Conservation (phyloP, 2,113 vertebrate species). For the Bubo scandiacus region DNA sequence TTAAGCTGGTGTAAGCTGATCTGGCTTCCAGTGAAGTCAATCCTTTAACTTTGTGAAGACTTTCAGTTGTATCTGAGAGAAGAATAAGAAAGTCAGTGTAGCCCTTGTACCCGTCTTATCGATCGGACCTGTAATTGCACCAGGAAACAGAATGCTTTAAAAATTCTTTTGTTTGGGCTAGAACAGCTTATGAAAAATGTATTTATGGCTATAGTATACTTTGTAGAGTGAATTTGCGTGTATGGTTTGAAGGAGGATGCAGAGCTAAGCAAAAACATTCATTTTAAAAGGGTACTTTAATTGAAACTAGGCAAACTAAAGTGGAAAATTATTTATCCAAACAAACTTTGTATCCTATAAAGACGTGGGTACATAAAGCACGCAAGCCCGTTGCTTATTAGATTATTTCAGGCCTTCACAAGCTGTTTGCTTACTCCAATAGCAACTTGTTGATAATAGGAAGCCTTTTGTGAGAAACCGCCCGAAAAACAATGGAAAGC, state of each 20-base stretch:
- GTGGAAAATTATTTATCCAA: slow-evolving; percentile 42
- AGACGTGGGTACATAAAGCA: slow-evolving; percentile 36
- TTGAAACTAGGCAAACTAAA: background rate
- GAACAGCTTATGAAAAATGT: background rate
- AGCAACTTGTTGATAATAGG: slow-evolving; percentile 81
- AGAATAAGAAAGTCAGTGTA: slow-evolving; percentile 5
- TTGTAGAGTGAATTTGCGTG: background rate
- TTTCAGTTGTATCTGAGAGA: slow-evolving; percentile 17
- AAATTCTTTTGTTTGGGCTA: background rate
- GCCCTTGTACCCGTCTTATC: background rate
- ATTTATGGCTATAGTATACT: background rate
- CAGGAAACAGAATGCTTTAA: background rate
- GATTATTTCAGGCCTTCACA: slow-evolving; percentile 70
- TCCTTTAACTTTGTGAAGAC: slow-evolving; percentile 51
- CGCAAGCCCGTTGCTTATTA: slow-evolving; percentile 33
- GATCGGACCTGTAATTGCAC: background rate
- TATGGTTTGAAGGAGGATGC: background rate
- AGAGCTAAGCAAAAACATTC: background rate
- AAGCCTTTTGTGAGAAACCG: slow-evolving; percentile 69
- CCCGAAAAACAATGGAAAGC: slow-evolving; percentile 74
- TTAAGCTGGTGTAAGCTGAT: slow-evolving; percentile 11
- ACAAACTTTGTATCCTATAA: slow-evolving; percentile 16
- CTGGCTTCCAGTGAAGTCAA: background rate
- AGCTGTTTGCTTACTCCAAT: slow-evolving; percentile 73
- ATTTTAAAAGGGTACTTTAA: background rate